Base-by-base conservation (phyloP, 2,113 vertebrate species). In the Sitta europaea region DNA sequence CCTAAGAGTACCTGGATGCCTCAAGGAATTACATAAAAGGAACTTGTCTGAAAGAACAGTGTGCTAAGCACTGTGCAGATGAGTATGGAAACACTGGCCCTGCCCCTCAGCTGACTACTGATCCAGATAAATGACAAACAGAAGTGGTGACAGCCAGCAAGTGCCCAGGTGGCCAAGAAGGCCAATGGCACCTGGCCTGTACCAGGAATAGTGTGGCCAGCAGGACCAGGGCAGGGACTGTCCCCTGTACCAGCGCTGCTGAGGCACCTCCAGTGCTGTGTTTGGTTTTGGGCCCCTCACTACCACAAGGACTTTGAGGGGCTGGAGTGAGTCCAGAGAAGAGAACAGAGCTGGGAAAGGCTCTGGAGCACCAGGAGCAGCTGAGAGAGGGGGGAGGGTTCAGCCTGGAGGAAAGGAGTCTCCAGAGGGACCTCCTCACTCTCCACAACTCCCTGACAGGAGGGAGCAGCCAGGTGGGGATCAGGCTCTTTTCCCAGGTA, bases 401-500 rank as follows among this genome's bases (percentile, higher is more conserved):
- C 48, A 90, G 31, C 7, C 40, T 54, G 47, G 29, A 42, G 24
- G 5, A 55, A 61, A 61, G 54, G 25, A 75, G 42, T 10, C 12
- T 68, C 40, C 42, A n/a, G 12, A 31, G 10, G 5, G 17, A 61
- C 31, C 36, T 65, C 4, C 25, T 20, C 14, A 13, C 5, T 27
- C 38, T 47, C 25, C 36, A 35, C 21, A 75, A 13, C 14, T 61
- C 22, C 47, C n/a, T 61, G 54, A 54, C 35, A 68, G 47, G 29
- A 67, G 3, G 5, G 5, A 4, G 4, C 17, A 54, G n/a, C 28
- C 28, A 35, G 14, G 7, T 31, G 29, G 6, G n/a, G n/a, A 4
- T 35, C 20, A 9, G 25, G 16, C 11, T 63, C 20, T 53, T 25
- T 10, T 54, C 47, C 29, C 29, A 68, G 40, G 21, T 14, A 68